Evolutionary conservation across 2,888 invertebrate genomes (phyloP), one percentile per base, ranked within the genome.

Genomic region (Maniola hyperantus): DNA sequence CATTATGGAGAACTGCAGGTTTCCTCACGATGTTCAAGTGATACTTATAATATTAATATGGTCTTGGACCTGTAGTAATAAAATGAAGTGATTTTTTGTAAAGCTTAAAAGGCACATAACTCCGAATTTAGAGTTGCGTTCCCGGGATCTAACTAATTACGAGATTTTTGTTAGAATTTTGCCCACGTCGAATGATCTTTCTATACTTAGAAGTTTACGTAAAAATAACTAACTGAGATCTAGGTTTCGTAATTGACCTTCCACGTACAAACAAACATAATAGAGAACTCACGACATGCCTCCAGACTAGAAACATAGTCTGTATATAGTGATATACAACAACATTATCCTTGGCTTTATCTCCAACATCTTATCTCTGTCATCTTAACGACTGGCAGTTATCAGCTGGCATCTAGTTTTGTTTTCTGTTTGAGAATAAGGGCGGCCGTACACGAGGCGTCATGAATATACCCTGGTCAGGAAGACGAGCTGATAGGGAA

Each of bases 311-410:
- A 11, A 57, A 57, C 36, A 36, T 15, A 57, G 55, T 13, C 55
- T 39, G 57, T 42, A 42, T 15, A 33, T 61, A 61, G 50, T 50
- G 50, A 61, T 50, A 48, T 50, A 61, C 61, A 58, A 61, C 61
- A 58, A 57, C 57, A 64, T 66, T 66, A 69, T 69, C 69, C 66
- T 69, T 64, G 60, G 51, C 26, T 18, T 36, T 66, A 64, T 69
- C 66, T 48, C 10, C 42, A 6, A 42, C 60, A 69, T 66, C 66
- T 69, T 64, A 69, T 69, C 69, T 15, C 46, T 1, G 44, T 54
- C 15, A 68, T 34, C 69, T 69, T 69, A 64, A 69, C 66, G 69
- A 69, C 48, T 55, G 50, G 26, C 39, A 48, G 26, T 51, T 66
- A 69, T 64, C 64, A 64, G 58, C 50, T 66, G 18, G 50, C 18